Percentiles rank a stretch among this genome's conserved stretches.
These are phyloP conservation scores for Dromococcyx pavoninus DNA, from an alignment of 2,797 vertebrate species.

Conservation along the genomic window DNA sequence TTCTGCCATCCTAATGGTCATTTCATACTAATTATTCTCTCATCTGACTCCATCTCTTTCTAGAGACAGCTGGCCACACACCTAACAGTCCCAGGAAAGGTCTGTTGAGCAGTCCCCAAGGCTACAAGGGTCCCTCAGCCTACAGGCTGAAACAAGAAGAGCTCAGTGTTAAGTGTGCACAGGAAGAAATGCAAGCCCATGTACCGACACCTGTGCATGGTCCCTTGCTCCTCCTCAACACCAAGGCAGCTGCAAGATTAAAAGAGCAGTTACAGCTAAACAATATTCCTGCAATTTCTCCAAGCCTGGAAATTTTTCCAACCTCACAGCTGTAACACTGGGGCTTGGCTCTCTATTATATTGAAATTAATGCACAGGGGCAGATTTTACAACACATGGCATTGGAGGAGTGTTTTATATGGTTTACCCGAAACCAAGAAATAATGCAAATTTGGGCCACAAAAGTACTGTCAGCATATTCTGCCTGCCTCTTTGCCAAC, in stretches of 20 bases:
- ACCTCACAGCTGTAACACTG: background rate
- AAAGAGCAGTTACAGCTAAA: background rate
- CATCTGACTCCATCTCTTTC: background rate
- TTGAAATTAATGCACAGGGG: background rate
- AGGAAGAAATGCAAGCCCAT: background rate
- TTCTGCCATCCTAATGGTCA: background rate
- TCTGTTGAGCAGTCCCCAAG: background rate
- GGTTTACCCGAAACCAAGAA: conserved; percentile 25
- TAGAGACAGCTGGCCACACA: background rate
- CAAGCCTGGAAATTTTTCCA: background rate
- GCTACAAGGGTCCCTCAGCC: background rate
- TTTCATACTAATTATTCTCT: background rate
- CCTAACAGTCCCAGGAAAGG: background rate
- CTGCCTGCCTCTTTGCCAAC: background rate
- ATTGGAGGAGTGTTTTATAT: background rate
- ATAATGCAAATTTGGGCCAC: conserved; percentile 30
- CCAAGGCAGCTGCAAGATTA: background rate
- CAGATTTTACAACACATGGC: background rate
- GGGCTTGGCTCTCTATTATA: background rate
- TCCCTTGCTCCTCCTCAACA: background rate
- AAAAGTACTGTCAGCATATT: conserved; percentile 21
- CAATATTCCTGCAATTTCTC: background rate
- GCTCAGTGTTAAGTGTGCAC: background rate
- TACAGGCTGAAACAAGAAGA: background rate
- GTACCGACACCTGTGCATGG: accelerated